Evolutionary conservation across 2,797 vertebrate species (phyloP).

Genomic region (Catharus ustulatus): DNA sequence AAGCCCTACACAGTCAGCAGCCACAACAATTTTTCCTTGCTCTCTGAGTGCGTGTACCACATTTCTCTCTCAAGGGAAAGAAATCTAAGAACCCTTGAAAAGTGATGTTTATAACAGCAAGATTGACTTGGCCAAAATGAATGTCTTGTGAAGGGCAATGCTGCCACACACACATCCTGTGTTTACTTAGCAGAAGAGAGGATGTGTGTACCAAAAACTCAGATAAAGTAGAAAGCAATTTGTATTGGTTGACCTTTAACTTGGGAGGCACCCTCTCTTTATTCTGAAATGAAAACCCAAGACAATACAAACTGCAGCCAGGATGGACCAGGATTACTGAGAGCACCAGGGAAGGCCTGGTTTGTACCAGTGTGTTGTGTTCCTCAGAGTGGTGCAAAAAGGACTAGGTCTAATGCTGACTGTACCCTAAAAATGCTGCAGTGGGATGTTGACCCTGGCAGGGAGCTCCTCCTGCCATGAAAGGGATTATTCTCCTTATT

Average conservation of each 20-base stretch:
- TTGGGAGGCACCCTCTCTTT: not conserved
- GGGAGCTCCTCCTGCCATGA: not conserved
- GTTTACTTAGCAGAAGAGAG: not conserved
- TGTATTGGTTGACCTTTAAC: not conserved
- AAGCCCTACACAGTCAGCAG: not conserved
- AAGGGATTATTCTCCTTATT: not conserved
- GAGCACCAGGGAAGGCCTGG: not conserved
- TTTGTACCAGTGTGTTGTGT: accelerated
- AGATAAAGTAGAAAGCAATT: not conserved
- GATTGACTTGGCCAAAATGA: not conserved
- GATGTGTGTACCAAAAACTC: not conserved
- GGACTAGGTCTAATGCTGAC: not conserved
- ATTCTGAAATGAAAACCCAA: not conserved
- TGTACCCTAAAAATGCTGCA: not conserved
- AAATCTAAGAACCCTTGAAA: not conserved
- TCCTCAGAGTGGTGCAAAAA: not conserved
- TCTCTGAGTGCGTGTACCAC: not conserved
- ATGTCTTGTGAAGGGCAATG: not conserved
- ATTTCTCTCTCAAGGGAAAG: not conserved
- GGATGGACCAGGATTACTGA: accelerated
- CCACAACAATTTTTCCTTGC: not conserved
- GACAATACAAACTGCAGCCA: not conserved
- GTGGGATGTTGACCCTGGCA: not conserved
- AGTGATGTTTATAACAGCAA: not conserved
- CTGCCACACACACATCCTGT: not conserved